Base-by-base conservation (phyloP, 2,113 vertebrate genomes). In the Zosterops lateralis region DNA sequence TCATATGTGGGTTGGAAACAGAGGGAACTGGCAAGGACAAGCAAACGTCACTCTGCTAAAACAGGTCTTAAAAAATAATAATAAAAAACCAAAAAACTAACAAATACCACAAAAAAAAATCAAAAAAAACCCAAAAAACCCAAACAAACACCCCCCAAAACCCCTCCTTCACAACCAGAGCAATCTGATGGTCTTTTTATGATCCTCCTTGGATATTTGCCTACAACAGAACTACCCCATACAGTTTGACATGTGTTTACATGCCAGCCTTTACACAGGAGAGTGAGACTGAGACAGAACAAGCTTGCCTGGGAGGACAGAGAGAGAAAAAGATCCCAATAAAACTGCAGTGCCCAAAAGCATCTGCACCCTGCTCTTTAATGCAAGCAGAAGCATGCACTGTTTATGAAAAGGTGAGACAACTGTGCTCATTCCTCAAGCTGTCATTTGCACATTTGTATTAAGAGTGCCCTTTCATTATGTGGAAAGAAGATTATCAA, bases 1-100 rank as follows among this genome's bases (percentile, higher is more conserved):
- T 9, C 3, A 1, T 16, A 8, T 1, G 1, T 28, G 22, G 16
- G 6, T 8, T 57, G 17, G 22, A 87, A 84, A 48, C 5, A 24
- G 38, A 71, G 10, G 9, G 7, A 84, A 28, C 10, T 24, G 9
- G 10, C 14, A 60, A 56, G 21, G 26, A 72, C 14, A 75, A 19
- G 15, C 0, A 7, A 82, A 25, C 4, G 4, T 12, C 34, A 29
- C 4, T 74, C 32, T 61, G 56, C 9, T 65, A 10, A 36, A 62
- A 51, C 4, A 44, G 28, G 4, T 5, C 19, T 42, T 42, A 34
- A 80, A 80, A 80, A 89, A 14, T 24, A 24, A 24, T 48, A 48
- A 24, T 24, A n/a, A 26, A 44, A 57, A 45, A 21, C 12, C 14
- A 56, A 21, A 38, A 38, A 12, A 38, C 38, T 38, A 38, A 38